Evolutionary conservation across 2,888 invertebrate species (phyloP), one percentile per base, ranked within the genome.

Genomic region (Panzeria rudis): DNA sequence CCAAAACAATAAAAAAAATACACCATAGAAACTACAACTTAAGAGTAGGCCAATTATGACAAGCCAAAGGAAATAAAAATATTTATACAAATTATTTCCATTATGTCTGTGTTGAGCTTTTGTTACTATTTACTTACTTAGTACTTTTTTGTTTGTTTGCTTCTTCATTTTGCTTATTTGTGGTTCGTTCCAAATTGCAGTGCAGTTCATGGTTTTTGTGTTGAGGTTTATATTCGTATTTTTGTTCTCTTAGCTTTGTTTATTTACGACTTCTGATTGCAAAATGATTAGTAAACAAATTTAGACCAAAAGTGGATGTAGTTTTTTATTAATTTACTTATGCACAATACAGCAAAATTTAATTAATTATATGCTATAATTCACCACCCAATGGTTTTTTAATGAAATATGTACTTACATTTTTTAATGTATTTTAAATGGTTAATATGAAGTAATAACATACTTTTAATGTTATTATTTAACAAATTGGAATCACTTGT

Each of bases 81-180:
- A 75, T 75, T 61, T 81, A 32, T 69, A 81, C 61, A 75, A 81
- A 81, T 81, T 62, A 69, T 75, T 75, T 59, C 68, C 68, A 75
- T 81, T 81, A 69, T 75, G 50, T 59, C 73, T 73, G 64, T 66
- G 72, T 73, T 47, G 20, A 15, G 47, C 15, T 56, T 54, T 29
- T 64, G 20, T 50, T 52, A 8, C n/a, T n/a, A n/a, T n/a, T n/a
- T n/a, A n/a, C 35, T 29, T 29, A 4, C 29, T 29, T n/a, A 47
- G 41, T 68, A 23, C 17, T 20, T 44, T 23, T 44, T 23, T 56
- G 13, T 41, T 32, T 56, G 5, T n/a, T 0, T 23, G 3, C 5
- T 76, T 41, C 29, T 5, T 29, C 5, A 29, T 64, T n/a, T 20
- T 47, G 13, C 47, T 29, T 20, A 47, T 59, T 78, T 50, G 38